Evolutionary conservation across 2,797 vertebrate species (phyloP), one percentile per base, ranked within the genome.

Genomic region (Siniperca scherzeri): DNA sequence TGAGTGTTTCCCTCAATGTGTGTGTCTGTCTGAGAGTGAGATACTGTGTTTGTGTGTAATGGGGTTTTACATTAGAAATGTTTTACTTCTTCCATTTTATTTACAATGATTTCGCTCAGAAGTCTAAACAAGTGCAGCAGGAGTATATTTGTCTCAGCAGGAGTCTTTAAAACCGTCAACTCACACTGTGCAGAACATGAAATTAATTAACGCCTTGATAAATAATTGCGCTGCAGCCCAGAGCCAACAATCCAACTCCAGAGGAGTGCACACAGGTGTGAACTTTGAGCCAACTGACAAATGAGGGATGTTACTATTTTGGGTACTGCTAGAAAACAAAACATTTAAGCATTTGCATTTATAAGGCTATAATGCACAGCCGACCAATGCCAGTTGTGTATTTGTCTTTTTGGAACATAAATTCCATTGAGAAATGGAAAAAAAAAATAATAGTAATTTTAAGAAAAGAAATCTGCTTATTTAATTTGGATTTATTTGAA

Each of bases 401-500:
- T 52, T 74, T 70, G 40, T 55, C 38, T 59, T 66, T 74, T 61
- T 64, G 8, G 55, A 71, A 64, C 17, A 48, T 5, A 0, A 3
- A 44, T 76, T 44, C 14, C 8, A 27, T 52, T 42, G 36, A 3
- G 13, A 73, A 62, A n/a, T 17, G 25, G 13, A 5, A 38, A 30
- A 17, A n/a, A 11, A 55, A 30, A 67, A 50, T 5, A 48, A 5
- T 1, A 5, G 50, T 10, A 14, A 52, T 66, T 40, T 40, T 4
- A 22, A 13, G 38, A 33, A 38, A 65, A 74, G 77, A 50, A 30
- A 30, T 46, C 11, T 7, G 11, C 10, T 72, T 75, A 81, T 88
- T 91, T 87, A 8, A 76, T 75, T 82, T 84, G 79, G 78, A 78
- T 77, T 74, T 36, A 59, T 87, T 82, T 71, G 22, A 66, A 80